Evolutionary conservation across 2,797 vertebrate genomes (phyloP), one percentile per base, ranked within the genome.

Genomic region (Betta splendens): DNA sequence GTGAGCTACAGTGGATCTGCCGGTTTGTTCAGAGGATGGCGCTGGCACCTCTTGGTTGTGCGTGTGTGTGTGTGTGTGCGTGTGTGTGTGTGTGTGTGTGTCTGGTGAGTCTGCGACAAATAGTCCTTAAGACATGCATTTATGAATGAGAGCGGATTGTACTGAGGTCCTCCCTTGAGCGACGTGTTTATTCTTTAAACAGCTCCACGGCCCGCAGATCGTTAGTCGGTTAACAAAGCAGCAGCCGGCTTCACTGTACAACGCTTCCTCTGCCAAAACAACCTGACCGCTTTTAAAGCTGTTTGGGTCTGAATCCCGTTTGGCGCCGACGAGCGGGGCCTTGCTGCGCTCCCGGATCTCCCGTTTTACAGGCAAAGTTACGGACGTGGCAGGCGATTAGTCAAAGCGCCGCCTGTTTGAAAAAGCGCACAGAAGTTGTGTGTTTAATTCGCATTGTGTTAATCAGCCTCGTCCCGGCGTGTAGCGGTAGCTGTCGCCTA

Each of bases 141-240:
- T 61, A 80, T 77, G 55, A 81, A 80, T 79, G 69, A 66, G 60
- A 64, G 21, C 3, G 20, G 38, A 32, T 33, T 79, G 42, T 8
- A 18, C 18, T 31, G 23, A 61, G 57, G 76, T 61, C 18, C 35
- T 22, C 25, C 45, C 3, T 10, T 25, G 22, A 16, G 23, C 21
- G 40, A 39, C 47, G 48, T 42, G 31, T 73, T 75, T 69, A 79
- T 69, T 66, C 31, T 72, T 80, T 74, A 51, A 80, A 69, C 51
- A 69, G 29, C 44, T 36, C 64, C 59, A 62, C 26, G 31, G 25
- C 31, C 21, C 46, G 46, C 51, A 58, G 63, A 64, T 37, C 69
- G 65, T 53, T 39, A 55, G 56, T 68, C 42, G 51, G 43, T 59
- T 62, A 55, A 67, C 54, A 60, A 43, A 67, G 50, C 44, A 25